These are phyloP conservation scores for Proctacanthus coquilletti DNA, from an alignment of 1,140 invertebrate species.

Conservation along the genomic window DNA sequence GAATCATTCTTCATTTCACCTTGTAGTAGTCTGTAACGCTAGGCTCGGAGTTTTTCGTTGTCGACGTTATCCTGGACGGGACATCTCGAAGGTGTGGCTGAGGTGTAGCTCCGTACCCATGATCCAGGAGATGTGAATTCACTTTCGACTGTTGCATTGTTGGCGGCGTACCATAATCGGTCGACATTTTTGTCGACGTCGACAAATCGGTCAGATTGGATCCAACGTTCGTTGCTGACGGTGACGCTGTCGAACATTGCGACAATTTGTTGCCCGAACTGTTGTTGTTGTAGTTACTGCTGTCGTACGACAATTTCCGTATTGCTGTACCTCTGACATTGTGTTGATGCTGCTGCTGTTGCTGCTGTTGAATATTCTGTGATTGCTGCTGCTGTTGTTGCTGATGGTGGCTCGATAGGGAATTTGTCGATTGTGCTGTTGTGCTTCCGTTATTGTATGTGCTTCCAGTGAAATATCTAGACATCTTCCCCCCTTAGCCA, in stretches of 20 bases:
- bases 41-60: constrained; percentile 9
- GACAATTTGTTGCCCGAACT: constrained; percentile 5
- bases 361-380: constrained; percentile 12
- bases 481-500: too few species aligned
- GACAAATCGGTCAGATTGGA: neutral
- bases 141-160: constrained; percentile 12
- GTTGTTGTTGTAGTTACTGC: constrained; percentile 6
- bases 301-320: constrained; percentile 6
- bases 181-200: neutral
- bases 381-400: constrained; percentile 10
- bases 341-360: constrained; percentile 7
- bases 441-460: constrained; percentile 4
- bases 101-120: constrained; percentile 68
- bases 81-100: constrained; percentile 54
- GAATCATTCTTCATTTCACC: constrained; percentile 11
- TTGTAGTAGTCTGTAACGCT: constrained; percentile 29
- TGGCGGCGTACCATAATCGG: constrained; percentile 8
- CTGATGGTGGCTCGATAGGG: neutral
- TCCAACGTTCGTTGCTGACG: neutral
- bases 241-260: neutral
- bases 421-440: neutral
- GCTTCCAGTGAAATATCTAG: constrained; percentile 18
- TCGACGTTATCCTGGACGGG: constrained; percentile 32
- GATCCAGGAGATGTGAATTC: constrained; percentile 64
- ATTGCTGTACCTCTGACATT: constrained; percentile 2